Evolutionary conservation across 2,113 vertebrate genomes (phyloP), one percentile per base, ranked within the genome.

Genomic region (Hemichromis elongatus): DNA sequence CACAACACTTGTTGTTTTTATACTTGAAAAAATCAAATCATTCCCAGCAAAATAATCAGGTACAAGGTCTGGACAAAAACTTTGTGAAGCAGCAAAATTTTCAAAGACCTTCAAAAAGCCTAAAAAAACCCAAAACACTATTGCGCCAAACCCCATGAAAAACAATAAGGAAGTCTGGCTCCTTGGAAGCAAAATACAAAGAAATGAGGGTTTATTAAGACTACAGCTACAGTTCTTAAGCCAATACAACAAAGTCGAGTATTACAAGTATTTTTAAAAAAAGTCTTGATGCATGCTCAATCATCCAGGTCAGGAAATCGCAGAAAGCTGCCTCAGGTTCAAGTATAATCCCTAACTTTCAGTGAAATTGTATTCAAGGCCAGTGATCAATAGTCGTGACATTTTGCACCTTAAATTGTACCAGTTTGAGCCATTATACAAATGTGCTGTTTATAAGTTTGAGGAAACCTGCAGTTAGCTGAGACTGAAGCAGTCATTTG

Each of bases 101-200:
- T 21, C 1, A 66, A 66, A 66, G 21, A 8, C 11, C 33, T 66
- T 66, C 59, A 63, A 33, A 66, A 66, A 66, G 4, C 0, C 19
- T 0, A 0, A 8, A 66, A 0, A 66, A 66, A 3, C 0, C 19
- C 0, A 0, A 8, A 66, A 0, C 37, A 21, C 1, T 0, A 66
- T 66, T 14, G 11, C 13, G 33, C 19, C 37, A 66, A 37, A 66
- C 11, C 0, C 2, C 1, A n/a, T 63, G 59, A n/a, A 63, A 63
- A 37, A 63, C 1, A 21, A 37, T 57, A 52, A 19, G 18, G 8
- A 9, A 52, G 50, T 9, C 50, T n/a, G 50, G 4, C 0, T 66
- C 19, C 33, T 21, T 37, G 61, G 33, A 66, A 37, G 4, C 61
- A 66, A 66, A 37, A 66, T 0, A 66, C 19, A 66, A 13, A 21